phyloP scores from a whole-genome alignment of 23 tunicate genomes.

The Trididemnum miniatum region DNA sequence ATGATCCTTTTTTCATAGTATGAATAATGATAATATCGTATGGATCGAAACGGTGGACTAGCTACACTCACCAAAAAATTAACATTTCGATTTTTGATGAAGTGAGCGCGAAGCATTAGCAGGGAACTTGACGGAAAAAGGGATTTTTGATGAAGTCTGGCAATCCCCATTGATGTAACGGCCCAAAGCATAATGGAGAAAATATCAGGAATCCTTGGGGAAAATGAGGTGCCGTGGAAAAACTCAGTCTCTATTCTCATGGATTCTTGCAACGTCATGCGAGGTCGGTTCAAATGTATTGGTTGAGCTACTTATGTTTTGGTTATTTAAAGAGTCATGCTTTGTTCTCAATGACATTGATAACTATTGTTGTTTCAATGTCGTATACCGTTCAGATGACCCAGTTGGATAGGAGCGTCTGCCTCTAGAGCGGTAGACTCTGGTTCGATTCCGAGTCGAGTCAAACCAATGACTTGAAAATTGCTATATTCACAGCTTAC shows the following conservation, averaged over 20 bases:
- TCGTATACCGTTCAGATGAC: no score
- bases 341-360: background rate
- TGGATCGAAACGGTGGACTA: background rate
- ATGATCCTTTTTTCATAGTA: background rate
- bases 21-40: background rate
- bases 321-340: background rate
- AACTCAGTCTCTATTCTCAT: constrained; percentile 7
- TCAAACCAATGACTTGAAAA: no score
- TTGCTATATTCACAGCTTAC: no score
- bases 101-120: background rate
- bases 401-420: no score
- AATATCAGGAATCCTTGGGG: background rate
- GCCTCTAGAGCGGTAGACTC: no score
- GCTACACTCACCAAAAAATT: background rate
- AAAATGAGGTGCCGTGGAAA: background rate
- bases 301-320: background rate
- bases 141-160: background rate
- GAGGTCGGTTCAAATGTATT: background rate
- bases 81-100: background rate
- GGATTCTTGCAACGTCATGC: constrained; percentile 13
- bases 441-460: no score
- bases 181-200: background rate
- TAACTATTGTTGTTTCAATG: background rate
- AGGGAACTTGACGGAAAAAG: background rate
- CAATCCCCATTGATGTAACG: background rate